These are phyloP conservation scores for Heliothis subflexa DNA, from an alignment of 1,140 invertebrate species.

Conservation along the genomic window DNA sequence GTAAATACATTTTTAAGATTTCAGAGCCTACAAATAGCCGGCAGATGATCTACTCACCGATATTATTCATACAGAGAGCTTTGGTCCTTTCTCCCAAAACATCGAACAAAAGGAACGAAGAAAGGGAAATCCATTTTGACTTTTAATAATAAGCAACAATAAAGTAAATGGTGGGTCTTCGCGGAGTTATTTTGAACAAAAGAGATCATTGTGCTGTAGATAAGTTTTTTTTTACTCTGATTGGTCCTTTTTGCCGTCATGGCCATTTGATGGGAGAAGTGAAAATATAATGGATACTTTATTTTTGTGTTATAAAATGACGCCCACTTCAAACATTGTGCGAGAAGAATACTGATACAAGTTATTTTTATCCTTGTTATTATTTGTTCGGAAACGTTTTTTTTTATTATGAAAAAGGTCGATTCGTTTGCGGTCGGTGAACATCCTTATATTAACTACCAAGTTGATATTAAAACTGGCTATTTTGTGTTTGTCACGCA, in stretches of 20 bases:
- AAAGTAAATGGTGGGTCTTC: conserved; percentile 23
- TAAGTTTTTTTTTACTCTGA: conserved; percentile 25
- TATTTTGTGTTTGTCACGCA: neutral
- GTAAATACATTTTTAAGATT: conserved; percentile 34
- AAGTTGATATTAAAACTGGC: neutral
- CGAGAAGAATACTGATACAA: no score
- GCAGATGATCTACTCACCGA: conserved; percentile 24
- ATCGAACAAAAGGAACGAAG: conserved; percentile 27
- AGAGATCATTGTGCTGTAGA: neutral
- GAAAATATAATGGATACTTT: conserved; percentile 4
- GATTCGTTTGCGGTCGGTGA: no score
- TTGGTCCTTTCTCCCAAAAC: conserved; percentile 16
- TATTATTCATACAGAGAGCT: conserved; percentile 25
- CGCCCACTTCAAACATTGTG: conserved; percentile 4
- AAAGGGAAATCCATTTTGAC: conserved; percentile 24
- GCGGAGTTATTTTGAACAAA: conserved; percentile 20
- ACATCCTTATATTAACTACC: no score
- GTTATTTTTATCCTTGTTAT: no score
- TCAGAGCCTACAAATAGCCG: conserved; percentile 13
- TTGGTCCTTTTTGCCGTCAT: conserved; percentile 12
- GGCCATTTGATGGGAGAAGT: neutral
- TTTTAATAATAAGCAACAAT: conserved; percentile 26
- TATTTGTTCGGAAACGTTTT: no score
- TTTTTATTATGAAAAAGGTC: no score
- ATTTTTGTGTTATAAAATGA: conserved; percentile 8